Conservation (phyloP, 2,888 invertebrate genomes). For the Rhingia campestris region DNA sequence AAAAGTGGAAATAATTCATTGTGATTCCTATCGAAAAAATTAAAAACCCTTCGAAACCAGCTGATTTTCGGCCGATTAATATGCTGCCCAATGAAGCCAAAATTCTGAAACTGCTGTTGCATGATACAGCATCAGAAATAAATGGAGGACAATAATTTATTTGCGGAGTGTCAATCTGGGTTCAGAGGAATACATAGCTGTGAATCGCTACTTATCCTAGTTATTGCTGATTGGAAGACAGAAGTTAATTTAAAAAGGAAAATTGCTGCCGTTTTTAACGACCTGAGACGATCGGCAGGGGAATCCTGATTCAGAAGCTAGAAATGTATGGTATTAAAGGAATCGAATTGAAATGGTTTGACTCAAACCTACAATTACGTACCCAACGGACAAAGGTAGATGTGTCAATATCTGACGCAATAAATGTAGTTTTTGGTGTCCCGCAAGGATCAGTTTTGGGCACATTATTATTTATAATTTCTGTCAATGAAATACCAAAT, state of each 20-base stretch:
- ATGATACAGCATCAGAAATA: too few relatives aligned
- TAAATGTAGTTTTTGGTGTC: constrained; percentile 7
- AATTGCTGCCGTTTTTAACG: too few relatives aligned
- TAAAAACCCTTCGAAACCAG: neutral
- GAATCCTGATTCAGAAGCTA: constrained; percentile 11
- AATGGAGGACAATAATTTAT: too few relatives aligned
- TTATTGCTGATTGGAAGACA: too few relatives aligned
- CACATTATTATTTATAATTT: too few relatives aligned
- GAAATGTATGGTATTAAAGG: constrained; percentile 22
- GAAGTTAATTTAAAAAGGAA: too few relatives aligned
- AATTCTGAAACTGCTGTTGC: neutral
- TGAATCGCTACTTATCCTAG: too few relatives aligned
- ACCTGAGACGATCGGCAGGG: constrained; percentile 11
- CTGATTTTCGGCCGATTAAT: constrained; percentile 7
- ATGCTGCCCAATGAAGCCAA: constrained; percentile 10
- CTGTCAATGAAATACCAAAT: too few relatives aligned
- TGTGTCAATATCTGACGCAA: constrained; percentile 1
- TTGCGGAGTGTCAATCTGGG: too few relatives aligned
- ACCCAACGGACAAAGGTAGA: constrained; percentile 2
- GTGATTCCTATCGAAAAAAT: constrained; percentile 8
- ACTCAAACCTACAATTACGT: neutral
- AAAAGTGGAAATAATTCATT: constrained; percentile 13
- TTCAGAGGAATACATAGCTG: too few relatives aligned
- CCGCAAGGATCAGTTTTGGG: constrained; percentile 23
- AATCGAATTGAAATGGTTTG: constrained; percentile 13